These are phyloP conservation scores for Acyrthosiphon pisum DNA, from an alignment of 1,140 invertebrate genomes.

Conservation along the genomic window DNA sequence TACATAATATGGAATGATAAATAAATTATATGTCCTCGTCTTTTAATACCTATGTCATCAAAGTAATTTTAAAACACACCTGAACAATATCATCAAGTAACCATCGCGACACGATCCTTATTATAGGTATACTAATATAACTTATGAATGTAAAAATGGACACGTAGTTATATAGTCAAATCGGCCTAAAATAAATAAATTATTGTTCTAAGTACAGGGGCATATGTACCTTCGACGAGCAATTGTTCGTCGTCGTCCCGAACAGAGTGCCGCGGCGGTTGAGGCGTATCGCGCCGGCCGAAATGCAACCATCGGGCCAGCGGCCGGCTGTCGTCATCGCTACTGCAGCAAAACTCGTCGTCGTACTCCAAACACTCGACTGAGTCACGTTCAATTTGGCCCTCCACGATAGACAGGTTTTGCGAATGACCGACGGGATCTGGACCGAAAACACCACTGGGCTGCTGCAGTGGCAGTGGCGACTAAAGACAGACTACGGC, in stretches of 20 bases:
- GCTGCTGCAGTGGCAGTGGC: too few species aligned
- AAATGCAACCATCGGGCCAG: conserved; percentile 45
- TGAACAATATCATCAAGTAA: background rate
- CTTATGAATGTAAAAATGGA: background rate
- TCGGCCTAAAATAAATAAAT: background rate
- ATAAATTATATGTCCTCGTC: background rate
- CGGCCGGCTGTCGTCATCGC: conserved; percentile 59
- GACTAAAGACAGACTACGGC: background rate
- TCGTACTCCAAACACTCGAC: conserved; percentile 55
- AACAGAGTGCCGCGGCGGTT: conserved; percentile 60
- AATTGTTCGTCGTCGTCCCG: conserved; percentile 58
- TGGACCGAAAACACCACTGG: background rate
- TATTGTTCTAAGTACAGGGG: background rate
- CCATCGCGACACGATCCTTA: background rate
- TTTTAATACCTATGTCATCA: background rate
- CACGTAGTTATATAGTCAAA: background rate
- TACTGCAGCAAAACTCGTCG: conserved; percentile 38
- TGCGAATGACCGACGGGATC: background rate
- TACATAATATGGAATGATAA: background rate
- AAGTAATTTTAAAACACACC: background rate
- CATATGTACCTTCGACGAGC: conserved; percentile 51
- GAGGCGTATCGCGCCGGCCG: conserved; percentile 57
- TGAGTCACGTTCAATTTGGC: conserved; percentile 52
- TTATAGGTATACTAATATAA: background rate
- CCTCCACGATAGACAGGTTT: conserved; percentile 51